phyloP scores from a whole-genome alignment of 2,888 invertebrate species.

The Troides oblongomaculatus region DNA sequence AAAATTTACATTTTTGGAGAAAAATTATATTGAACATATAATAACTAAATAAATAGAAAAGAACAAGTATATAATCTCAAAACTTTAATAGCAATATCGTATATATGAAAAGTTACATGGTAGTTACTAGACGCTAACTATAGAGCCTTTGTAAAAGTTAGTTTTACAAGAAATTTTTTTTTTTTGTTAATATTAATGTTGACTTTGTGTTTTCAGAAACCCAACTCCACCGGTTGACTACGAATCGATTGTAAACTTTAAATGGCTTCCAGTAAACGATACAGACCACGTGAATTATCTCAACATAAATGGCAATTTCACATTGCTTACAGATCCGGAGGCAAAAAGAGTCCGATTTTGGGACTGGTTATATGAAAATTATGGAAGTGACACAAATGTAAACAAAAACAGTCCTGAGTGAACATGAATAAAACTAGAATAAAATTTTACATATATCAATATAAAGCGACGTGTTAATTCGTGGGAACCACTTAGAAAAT shows the following conservation, averaged over 20 bases:
- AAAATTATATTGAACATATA: too few relatives aligned
- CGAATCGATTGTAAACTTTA: conserved; percentile 71
- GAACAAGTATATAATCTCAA: too few relatives aligned
- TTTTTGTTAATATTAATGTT: neutral
- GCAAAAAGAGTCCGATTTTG: conserved; percentile 77
- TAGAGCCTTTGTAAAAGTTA: neutral
- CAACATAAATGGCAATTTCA: conserved; percentile 77
- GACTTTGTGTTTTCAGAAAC: conserved; percentile 53
- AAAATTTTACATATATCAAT: neutral
- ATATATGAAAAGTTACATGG: too few relatives aligned
- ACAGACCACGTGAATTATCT: conserved; percentile 66
- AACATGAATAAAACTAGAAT: conserved; percentile 3
- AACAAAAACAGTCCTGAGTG: conserved; percentile 4
- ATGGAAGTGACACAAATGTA: conserved; percentile 37
- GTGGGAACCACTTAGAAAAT: neutral
- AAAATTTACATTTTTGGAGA: too few relatives aligned
- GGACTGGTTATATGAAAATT: conserved; percentile 74
- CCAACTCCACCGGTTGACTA: conserved; percentile 78
- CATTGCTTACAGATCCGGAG: conserved; percentile 75
- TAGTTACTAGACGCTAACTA: too few relatives aligned
- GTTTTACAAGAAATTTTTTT: neutral
- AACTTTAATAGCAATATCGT: too few relatives aligned
- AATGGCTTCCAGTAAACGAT: conserved; percentile 75
- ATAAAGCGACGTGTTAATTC: neutral
- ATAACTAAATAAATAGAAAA: too few relatives aligned